phyloP scores from a whole-genome alignment of 2,113 vertebrate species.

The Pelecanoides urinatrix region DNA sequence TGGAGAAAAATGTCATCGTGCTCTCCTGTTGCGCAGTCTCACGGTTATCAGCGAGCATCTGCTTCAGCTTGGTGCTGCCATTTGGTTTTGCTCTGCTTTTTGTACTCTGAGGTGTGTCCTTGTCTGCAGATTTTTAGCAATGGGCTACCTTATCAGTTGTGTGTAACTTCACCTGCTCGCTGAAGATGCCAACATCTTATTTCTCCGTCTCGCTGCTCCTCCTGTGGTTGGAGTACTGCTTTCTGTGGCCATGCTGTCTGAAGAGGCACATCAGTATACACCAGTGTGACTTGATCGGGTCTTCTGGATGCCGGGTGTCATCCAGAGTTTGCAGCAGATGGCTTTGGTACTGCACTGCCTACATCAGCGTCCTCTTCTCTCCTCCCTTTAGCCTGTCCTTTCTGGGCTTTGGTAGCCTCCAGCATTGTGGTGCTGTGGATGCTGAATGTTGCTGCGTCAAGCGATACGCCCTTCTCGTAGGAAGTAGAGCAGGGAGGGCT shows the following conservation, averaged over 20 bases:
- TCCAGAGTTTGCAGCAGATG: neutral
- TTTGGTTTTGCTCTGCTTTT: neutral
- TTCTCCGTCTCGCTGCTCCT: neutral
- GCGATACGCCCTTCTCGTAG: fast-evolving
- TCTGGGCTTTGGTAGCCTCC: neutral
- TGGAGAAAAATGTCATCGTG: too few species aligned
- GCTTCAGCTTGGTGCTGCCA: neutral
- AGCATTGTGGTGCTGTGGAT: fast-evolving
- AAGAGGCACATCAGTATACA: neutral
- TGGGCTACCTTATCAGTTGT: neutral
- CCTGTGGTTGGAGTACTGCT: neutral
- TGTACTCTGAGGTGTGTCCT: neutral
- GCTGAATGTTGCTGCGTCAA: neutral
- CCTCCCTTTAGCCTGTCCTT: neutral
- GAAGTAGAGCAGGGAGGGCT: neutral
- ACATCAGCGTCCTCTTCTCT: neutral
- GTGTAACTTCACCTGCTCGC: neutral
- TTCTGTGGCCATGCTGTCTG: neutral
- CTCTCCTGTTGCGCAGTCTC: neutral
- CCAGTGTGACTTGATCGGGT: neutral
- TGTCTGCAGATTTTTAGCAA: neutral
- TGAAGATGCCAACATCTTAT: neutral
- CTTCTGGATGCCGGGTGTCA: neutral
- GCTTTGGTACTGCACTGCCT: neutral
- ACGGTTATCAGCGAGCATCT: neutral